Conservation (phyloP, 2,888 invertebrate genomes). For the Xanthia togata region DNA sequence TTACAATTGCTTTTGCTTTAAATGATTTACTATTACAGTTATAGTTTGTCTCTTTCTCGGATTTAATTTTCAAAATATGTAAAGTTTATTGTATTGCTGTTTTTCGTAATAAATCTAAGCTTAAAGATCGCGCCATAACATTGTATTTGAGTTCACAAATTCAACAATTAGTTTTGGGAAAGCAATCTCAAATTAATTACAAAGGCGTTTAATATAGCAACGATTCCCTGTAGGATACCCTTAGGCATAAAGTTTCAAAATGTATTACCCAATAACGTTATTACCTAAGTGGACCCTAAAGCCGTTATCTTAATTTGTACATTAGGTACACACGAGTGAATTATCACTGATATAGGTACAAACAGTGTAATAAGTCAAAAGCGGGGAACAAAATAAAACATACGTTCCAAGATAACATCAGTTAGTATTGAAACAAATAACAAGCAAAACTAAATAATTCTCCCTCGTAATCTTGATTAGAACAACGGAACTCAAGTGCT, state of each 20-base stretch:
- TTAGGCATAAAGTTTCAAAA: constrained; percentile 37
- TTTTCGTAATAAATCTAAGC: constrained; percentile 3
- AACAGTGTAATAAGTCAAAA: constrained; percentile 44
- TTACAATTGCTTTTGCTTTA: constrained; percentile 74
- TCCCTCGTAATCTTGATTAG: constrained; percentile 84
- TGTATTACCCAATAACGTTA: constrained; percentile 12
- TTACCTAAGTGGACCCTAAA: constrained; percentile 38
- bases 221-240: constrained; percentile 26
- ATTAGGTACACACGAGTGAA: constrained; percentile 38
- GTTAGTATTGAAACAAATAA: constrained; percentile 68
- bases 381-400: constrained; percentile 48
- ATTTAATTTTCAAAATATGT: constrained; percentile 43
- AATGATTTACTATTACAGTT: constrained; percentile 69
- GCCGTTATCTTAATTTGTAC: constrained; percentile 50
- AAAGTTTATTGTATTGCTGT: constrained; percentile 9
- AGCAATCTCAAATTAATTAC: constrained; percentile 40
- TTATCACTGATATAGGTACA: constrained; percentile 34
- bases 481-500: constrained; percentile 85
- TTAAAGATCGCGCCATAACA: not conserved
- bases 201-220: constrained; percentile 16
- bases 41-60: constrained; percentile 48
- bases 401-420: constrained; percentile 57
- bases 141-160: not conserved
- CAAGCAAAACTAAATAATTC: constrained; percentile 71
- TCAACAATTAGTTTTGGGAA: constrained; percentile 14